phyloP scores from a whole-genome alignment of 2,113 vertebrate species.

The Edolisoma coerulescens region DNA sequence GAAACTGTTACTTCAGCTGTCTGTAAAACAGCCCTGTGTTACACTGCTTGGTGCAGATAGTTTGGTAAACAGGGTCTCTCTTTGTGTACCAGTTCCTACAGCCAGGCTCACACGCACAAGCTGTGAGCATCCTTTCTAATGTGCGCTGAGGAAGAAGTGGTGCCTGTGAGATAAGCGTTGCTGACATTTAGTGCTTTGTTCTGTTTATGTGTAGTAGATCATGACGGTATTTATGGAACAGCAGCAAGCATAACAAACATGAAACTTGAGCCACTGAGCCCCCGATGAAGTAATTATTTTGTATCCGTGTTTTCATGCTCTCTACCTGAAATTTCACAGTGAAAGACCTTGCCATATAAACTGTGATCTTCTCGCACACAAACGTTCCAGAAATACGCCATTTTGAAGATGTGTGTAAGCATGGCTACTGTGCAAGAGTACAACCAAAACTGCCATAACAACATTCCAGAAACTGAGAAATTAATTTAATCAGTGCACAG shows the following conservation, averaged over 20 bases:
- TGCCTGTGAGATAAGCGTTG: accelerated
- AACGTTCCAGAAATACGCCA: accelerated
- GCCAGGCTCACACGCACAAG: background rate
- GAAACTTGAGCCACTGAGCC: background rate
- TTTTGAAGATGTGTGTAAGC: background rate
- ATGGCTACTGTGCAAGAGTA: background rate
- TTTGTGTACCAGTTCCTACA: background rate
- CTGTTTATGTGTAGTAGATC: background rate
- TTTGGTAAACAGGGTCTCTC: background rate
- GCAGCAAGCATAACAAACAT: background rate
- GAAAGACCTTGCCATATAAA: background rate
- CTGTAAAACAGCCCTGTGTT: background rate
- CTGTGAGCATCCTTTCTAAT: background rate
- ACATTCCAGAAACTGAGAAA: background rate
- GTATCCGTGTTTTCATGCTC: background rate
- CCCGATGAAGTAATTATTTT: background rate
- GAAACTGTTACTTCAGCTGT: background rate
- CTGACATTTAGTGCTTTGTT: background rate
- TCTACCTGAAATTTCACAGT: background rate
- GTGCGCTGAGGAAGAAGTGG: background rate
- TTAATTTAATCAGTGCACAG: background rate
- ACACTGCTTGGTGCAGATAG: background rate
- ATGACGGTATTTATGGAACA: background rate
- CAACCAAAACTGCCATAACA: background rate
- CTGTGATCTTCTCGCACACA: background rate